Base-by-base conservation (phyloP, 1,140 invertebrate species). In the Bombus confusus region DNA sequence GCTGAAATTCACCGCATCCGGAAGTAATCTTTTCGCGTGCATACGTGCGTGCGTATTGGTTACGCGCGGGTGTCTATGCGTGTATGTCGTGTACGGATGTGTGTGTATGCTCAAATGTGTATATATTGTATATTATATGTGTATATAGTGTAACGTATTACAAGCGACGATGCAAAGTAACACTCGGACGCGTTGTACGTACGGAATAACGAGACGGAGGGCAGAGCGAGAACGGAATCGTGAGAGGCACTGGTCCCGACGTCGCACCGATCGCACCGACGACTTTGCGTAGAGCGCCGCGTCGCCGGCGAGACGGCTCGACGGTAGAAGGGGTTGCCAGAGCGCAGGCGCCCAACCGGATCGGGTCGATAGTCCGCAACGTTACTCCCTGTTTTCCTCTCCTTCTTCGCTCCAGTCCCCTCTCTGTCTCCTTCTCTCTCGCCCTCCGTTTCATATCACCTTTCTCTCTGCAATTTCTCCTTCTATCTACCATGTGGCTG, bases 291-390 rank as follows among this genome's bases (percentile, higher is more conserved):
- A 89, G 68, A 93, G 93, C 93, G 93, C 93, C 93, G 94, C 92
- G 93, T 93, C 92, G 94, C 93, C 94, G 94, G 94, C 91, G 93
- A 94, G 93, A 93, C 93, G 92, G 88, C 89, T 87, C 72, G 77
- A 52, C 88, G 91, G 88, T 91, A 92, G 91, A 91, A 92, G 91
- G 93, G 91, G 74, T 89, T 85, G 86, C 88, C 68, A 83, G 52
- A 68, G 92, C 93, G 94, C 93, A 93, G 91, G 93, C 93, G 91
- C 88, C 73, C 75, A 59, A 84, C 81, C 71, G 66, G 85, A 84
- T 87, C 85, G 91, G 94, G 93, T 95, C 94, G 94, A 95, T 95
- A 95, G 92, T 95, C 94, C 93, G 94, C 94, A 95, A 93, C 93
- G 91, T 87, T 92, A 88, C 90, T 90, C 80, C 86, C 88, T 83